Percentiles rank a stretch among this genome's conserved stretches.
Conservation (phyloP, 2,113 vertebrate species). For the Serilophus lunatus region DNA sequence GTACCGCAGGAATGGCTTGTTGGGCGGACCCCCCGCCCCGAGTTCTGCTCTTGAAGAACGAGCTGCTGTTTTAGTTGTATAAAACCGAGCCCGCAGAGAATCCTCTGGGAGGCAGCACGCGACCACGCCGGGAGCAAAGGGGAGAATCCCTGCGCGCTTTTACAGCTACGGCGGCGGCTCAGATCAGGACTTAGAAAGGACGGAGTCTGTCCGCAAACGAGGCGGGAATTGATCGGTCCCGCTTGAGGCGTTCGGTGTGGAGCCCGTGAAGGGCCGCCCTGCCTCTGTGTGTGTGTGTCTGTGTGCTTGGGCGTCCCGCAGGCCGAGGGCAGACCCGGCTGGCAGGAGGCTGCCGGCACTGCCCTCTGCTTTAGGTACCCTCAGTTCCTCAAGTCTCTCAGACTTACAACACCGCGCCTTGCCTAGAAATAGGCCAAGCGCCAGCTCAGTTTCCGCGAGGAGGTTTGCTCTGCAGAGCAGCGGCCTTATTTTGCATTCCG, state of each 20-base stretch:
- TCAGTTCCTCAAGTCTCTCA: background rate
- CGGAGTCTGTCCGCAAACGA: background rate
- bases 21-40: accelerated
- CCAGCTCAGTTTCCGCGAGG: too few relatives aligned
- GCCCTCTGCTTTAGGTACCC: background rate
- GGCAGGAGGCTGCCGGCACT: background rate
- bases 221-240: background rate
- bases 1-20: accelerated
- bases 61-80: accelerated
- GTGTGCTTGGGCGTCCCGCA: accelerated
- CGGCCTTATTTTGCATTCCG: accelerated
- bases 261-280: background rate
- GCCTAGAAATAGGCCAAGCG: background rate
- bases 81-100: accelerated
- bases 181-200: too few relatives aligned
- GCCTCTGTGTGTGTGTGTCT: accelerated
- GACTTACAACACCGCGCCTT: accelerated
- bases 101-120: accelerated
- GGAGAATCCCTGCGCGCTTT: accelerated
- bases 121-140: accelerated
- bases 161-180: accelerated
- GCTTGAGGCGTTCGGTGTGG: background rate
- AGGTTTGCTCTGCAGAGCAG: background rate
- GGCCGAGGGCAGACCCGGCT: too few relatives aligned
- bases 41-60: background rate